phyloP scores from a whole-genome alignment of 2,797 vertebrate genomes.

The Taenioides sp. region DNA sequence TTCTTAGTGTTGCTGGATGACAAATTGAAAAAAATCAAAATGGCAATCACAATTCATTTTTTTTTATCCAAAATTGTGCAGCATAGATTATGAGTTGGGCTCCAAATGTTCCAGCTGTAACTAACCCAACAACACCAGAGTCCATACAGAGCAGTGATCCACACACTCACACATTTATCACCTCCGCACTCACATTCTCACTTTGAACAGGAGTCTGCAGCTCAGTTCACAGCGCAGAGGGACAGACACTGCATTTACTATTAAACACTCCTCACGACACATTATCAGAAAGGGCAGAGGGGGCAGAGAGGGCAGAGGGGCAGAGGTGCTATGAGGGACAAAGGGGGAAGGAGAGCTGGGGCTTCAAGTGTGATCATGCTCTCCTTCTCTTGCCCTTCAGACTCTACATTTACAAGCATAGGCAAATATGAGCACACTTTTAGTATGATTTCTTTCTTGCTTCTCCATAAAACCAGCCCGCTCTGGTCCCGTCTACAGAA shows the following conservation, averaged over 20 bases:
- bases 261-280: slow-evolving; percentile 35
- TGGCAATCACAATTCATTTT: not conserved
- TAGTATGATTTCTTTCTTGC: no score
- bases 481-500: no score
- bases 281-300: slow-evolving; percentile 14
- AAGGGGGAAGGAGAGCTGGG: not conserved
- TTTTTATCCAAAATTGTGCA: not conserved
- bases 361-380: slow-evolving; percentile 18
- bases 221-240: slow-evolving; percentile 25
- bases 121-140: slow-evolving; percentile 13
- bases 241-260: slow-evolving; percentile 25
- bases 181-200: slow-evolving; percentile 49
- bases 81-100: not conserved
- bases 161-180: slow-evolving; percentile 62
- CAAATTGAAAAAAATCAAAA: no score
- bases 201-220: slow-evolving; percentile 32
- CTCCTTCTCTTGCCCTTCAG: slow-evolving; percentile 2
- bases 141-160: slow-evolving; percentile 26
- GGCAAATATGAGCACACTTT: no score
- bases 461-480: no score
- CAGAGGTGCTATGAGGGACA: no score
- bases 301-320: no score
- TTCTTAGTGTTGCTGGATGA: no score
- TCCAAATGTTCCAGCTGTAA: not conserved
- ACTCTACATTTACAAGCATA: not conserved